Base-by-base conservation (phyloP, 1,140 invertebrate species). In the Orchesella cincta region DNA sequence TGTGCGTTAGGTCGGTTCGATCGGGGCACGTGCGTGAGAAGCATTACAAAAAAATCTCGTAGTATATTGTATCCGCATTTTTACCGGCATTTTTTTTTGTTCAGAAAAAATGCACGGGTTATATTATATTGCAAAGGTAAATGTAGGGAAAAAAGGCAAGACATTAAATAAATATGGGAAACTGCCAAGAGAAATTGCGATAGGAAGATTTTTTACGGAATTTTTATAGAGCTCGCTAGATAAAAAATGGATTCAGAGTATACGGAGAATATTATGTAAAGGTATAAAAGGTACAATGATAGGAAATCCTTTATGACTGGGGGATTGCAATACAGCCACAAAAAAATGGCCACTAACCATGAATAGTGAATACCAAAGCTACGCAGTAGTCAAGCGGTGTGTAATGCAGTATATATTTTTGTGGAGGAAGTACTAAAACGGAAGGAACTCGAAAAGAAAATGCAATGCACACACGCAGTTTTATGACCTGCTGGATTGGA, bases 401-500 rank as follows among this genome's bases (percentile, higher is more conserved):
- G 39, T n/a, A n/a, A n/a, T n/a, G n/a, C n/a, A n/a, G n/a, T n/a
- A n/a, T n/a, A n/a, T n/a, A n/a, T n/a, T n/a, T n/a, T n/a, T n/a
- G n/a, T n/a, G 8, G 20, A 46, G 23, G 23, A 57, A 57, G 52
- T 57, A n/a, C 3, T 57, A 57, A 57, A 57, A 23, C 5, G 23
- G 23, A 18, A 26, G 52, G 23, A 57, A n/a, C 12, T 26, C 14
- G 3, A 57, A 57, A 26, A 57, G 12, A 57, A 18, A 46, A 46
- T 18, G 52, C 52, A 57, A 12, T 57, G 52, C 52, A 57, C 52
- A 46, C 5, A 46, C 3, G 52, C 29, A 5, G 62, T 67, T 67
- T 67, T 67, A 67, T 67, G 29, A 67, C 62, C 62, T 67, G n/a
- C 8, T 67, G 8, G 62, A 33, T 67, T 29, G 31, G 62, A 33